A percentile compares a stretch with the other conserved stretches of the same genome.
phyloP scores from a whole-genome alignment of 2,797 vertebrate species.

The Spinibarbus caldwelli region DNA sequence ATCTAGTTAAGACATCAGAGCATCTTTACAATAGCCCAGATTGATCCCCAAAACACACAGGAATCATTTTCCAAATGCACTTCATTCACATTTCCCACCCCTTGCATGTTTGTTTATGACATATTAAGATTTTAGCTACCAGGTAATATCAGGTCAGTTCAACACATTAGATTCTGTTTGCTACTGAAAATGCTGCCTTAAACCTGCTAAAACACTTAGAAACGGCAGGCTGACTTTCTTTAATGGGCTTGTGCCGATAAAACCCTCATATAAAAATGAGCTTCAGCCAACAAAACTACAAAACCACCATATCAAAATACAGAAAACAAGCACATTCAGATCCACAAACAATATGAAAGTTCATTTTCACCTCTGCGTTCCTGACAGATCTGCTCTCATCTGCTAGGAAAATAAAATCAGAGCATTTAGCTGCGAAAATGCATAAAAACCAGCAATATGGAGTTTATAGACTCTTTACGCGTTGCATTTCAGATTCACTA shows the following conservation, averaged over 20 bases:
- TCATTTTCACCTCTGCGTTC: background rate
- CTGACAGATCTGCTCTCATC: background rate
- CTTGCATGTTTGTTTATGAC: background rate
- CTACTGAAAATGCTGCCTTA: background rate
- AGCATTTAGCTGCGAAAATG: background rate
- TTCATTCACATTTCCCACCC: background rate
- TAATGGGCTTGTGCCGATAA: background rate
- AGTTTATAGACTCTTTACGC: background rate
- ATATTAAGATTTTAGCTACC: background rate
- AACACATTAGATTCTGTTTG: background rate
- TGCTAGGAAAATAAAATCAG: background rate
- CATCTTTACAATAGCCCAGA: background rate
- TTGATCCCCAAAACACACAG: background rate
- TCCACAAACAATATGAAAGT: background rate
- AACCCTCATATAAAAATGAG: background rate
- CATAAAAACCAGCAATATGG: background rate
- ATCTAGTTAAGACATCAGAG: constrained; percentile 9
- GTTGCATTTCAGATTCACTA: background rate
- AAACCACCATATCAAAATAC: background rate
- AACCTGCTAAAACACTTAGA: constrained; percentile 19
- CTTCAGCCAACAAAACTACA: background rate
- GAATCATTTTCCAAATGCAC: background rate
- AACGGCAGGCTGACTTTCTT: background rate
- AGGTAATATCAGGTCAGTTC: background rate
- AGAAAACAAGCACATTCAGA: background rate